These are phyloP conservation scores for Callaeas wilsoni DNA, from an alignment of 2,113 vertebrate species.

Conservation along the genomic window DNA sequence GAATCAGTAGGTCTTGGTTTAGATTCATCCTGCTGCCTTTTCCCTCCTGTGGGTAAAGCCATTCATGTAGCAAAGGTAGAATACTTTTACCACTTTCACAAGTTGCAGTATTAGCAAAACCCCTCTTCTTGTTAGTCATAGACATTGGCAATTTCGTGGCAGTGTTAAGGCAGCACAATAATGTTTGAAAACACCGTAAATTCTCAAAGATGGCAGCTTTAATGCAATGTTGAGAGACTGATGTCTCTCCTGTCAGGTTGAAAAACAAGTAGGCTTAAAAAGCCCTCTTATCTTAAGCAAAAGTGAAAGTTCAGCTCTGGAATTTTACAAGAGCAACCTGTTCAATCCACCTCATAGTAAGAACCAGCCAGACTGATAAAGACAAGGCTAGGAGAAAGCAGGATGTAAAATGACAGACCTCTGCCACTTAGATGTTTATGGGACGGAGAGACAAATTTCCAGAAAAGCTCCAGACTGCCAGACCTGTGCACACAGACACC, in stretches of 20 bases:
- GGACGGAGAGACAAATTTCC: not conserved
- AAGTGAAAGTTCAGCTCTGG: not conserved
- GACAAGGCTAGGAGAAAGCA: not conserved
- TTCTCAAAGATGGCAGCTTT: not conserved
- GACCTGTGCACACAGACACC: not conserved
- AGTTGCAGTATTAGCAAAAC: not conserved
- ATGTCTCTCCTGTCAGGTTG: accelerated
- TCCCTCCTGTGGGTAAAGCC: not conserved
- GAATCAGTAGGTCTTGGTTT: not conserved
- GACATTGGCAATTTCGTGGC: not conserved
- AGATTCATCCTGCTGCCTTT: not conserved
- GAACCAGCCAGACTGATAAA: not conserved
- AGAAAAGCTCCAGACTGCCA: not conserved
- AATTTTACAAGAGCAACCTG: not conserved
- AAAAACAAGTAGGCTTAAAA: not conserved
- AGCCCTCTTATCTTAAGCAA: not conserved
- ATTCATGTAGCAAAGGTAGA: not conserved
- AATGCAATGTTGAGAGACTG: not conserved
- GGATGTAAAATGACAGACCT: not conserved
- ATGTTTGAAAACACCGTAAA: not conserved
- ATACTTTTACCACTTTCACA: not conserved
- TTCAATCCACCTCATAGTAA: not conserved
- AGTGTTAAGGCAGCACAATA: not conserved
- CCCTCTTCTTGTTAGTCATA: not conserved
- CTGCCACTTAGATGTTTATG: not conserved